Evolutionary conservation across 2,113 vertebrate genomes (phyloP).

Genomic region (Benitochromis conjunctus): DNA sequence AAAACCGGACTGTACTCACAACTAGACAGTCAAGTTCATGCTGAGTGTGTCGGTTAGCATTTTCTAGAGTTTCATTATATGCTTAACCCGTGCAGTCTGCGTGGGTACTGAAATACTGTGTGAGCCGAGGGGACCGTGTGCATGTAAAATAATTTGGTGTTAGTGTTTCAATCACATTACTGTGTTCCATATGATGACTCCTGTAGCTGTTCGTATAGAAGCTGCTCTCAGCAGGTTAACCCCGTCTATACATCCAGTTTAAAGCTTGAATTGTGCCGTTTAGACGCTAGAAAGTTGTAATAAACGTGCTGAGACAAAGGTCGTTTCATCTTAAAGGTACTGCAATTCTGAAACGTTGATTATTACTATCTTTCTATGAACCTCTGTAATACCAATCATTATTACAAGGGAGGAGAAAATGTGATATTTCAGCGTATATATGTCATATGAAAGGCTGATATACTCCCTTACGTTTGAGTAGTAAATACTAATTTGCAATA

Average conservation of each 20-base stretch:
- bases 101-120: neutral
- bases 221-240: neutral
- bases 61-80: neutral
- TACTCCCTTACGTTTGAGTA: neutral
- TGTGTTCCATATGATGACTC: no score
- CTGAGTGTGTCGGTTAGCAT: neutral
- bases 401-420: neutral
- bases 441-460: no score
- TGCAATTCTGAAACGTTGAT: neutral
- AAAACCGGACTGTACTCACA: neutral
- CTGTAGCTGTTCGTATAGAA: neutral
- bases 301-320: neutral
- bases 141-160: accelerated
- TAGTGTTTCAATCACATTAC: neutral
- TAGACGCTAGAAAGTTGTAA: neutral
- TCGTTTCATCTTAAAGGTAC: neutral
- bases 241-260: neutral
- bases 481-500: neutral
- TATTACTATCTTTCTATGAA: neutral
- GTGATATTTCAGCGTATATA: neutral
- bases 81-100: neutral
- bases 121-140: neutral
- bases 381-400: neutral
- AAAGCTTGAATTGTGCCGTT: neutral
- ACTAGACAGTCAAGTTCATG: accelerated